Evolutionary conservation across 2,113 vertebrate species (phyloP).

Genomic region (Theropithecus gelada): DNA sequence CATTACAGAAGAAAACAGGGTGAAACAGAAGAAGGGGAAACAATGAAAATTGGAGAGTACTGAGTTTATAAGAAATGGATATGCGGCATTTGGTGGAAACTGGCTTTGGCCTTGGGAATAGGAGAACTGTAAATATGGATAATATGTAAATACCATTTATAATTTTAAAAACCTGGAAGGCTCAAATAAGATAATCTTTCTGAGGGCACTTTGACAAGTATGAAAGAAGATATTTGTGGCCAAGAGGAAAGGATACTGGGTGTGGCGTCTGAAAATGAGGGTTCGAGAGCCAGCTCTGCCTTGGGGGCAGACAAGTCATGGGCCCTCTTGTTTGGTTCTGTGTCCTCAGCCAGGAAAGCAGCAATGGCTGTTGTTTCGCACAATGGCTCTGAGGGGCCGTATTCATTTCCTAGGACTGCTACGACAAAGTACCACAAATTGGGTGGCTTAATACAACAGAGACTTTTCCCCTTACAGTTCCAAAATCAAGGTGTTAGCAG

Average conservation of each 20-base stretch:
- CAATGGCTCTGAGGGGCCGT: accelerated
- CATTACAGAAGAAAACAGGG: background rate
- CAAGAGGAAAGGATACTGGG: background rate
- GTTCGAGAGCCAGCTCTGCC: background rate
- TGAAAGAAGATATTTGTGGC: slow-evolving; percentile 1
- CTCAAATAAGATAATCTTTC: background rate
- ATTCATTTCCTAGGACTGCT: background rate
- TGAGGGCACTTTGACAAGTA: background rate
- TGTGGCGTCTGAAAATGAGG: background rate
- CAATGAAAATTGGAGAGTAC: background rate
- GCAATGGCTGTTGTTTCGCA: background rate
- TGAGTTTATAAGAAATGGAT: slow-evolving; percentile 43
- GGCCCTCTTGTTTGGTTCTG: background rate
- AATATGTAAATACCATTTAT: background rate
- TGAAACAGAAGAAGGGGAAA: slow-evolving; percentile 48
- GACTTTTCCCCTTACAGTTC: background rate
- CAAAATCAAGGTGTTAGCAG: background rate
- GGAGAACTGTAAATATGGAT: background rate
- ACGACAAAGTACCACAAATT: background rate
- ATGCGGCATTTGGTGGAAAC: background rate
- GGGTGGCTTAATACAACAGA: background rate
- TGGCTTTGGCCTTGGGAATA: slow-evolving; percentile 14
- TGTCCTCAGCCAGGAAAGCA: accelerated
- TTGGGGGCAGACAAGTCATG: background rate
- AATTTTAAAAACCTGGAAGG: slow-evolving; percentile 39